Evolutionary conservation across 2,113 vertebrate genomes (phyloP).

Genomic region (Lontra canadensis): DNA sequence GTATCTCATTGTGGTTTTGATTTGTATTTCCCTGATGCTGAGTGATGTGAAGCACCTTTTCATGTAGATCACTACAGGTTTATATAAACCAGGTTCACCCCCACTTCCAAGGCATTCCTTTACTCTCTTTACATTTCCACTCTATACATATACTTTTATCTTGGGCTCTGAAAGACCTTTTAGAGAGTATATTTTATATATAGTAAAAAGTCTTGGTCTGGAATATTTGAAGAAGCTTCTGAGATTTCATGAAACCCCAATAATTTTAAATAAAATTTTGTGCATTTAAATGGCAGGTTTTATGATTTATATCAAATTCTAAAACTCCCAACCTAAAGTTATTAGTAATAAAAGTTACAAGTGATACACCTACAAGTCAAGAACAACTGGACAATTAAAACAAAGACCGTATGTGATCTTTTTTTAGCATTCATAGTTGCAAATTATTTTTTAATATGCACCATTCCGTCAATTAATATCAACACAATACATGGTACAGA

Average conservation of each 20-base stretch:
- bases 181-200: background rate
- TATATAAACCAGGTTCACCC: background rate
- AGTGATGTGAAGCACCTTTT: too few species aligned
- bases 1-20: too few species aligned
- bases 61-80: background rate
- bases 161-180: background rate
- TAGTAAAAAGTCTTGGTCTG: background rate
- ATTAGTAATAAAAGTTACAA: conserved; percentile 14
- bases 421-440: background rate
- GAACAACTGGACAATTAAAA: background rate
- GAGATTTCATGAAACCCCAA: background rate
- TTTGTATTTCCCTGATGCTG: too few species aligned
- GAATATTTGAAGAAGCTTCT: background rate
- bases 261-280: background rate
- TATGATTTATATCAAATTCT: background rate
- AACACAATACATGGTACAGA: background rate
- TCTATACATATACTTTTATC: background rate
- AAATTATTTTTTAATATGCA: background rate
- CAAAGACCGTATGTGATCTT: background rate
- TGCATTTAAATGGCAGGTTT: background rate
- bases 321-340: background rate
- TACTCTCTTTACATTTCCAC: background rate
- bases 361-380: background rate
- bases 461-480: background rate
- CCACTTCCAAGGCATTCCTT: background rate